Evolutionary conservation across 2,888 invertebrate species (phyloP), one percentile per base, ranked within the genome.

Genomic region (Xestoiulus laeticollis): DNA sequence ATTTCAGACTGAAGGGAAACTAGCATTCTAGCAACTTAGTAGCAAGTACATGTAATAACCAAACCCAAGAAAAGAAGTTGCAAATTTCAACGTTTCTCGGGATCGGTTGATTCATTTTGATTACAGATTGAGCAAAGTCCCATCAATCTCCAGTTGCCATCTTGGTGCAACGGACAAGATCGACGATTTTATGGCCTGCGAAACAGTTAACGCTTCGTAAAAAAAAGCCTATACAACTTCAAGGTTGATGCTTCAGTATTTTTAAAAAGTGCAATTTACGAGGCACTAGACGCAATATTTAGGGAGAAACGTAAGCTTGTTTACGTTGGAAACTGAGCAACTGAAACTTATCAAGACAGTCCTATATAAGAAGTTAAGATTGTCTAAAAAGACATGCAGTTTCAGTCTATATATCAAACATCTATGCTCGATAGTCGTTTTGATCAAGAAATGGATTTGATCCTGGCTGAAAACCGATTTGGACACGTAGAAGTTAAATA

Each of bases 141-240:
- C 30, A 30, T 30, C 78, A 78, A 68, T 68, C 68, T 68, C 78
- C 78, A 78, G 30, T 78, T 78, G 78, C 78, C 32, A 68, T 78
- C 78, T 78, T 78, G 78, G 78, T 10, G 78, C 78, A 78, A 32
- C 30, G 30, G 78, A 78, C 30, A 78, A 30, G 30, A 78, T 26
- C 78, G 4, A 30, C 14, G 30, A 30, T 26, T 78, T 78, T 78
- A 78, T 78, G 16, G 78, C 30, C 78, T 78, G 30, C 16, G 30
- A 78, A 78, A 78, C 78, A 78, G 78, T 78, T 78, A 78, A 78
- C 78, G 30, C 30, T 78, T 78, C 30, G 78, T 78, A 30, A 78
- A 30, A 78, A 30, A 30, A 26, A 78, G 30, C 10, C 26, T 26
- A 8, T 12, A 26, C 26, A 14, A 12, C 26, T 26, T 30, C 30